phyloP scores from a whole-genome alignment of 64 coral and sea anemone genomes.

The Montipora sp. region DNA sequence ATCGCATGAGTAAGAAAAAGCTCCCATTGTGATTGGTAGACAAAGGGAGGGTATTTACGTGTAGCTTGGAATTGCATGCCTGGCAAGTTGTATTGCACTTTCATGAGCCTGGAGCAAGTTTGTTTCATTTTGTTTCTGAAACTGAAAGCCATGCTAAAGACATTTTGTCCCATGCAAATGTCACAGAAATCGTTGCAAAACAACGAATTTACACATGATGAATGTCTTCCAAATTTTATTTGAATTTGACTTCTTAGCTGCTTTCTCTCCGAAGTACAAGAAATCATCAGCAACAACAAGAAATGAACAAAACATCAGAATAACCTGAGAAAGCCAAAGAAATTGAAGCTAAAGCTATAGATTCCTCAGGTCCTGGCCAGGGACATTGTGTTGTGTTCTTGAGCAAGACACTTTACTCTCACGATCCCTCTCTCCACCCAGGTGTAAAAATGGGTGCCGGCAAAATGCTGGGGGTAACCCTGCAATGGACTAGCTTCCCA shows the following conservation, averaged over 20 bases:
- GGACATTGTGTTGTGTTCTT: too few species aligned
- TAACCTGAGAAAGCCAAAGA: too few species aligned
- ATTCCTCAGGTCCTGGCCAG: too few species aligned
- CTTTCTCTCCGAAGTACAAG: neutral
- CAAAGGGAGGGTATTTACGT: neutral
- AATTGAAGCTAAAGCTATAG: too few species aligned
- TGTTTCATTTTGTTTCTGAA: constrained; percentile 1
- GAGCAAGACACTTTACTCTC: too few species aligned
- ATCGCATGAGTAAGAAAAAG: neutral
- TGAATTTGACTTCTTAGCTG: neutral
- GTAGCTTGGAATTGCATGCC: neutral
- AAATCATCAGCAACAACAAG: neutral
- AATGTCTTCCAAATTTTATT: neutral
- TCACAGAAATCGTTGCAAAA: neutral
- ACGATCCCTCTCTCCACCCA: too few species aligned
- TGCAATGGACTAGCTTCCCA: too few species aligned
- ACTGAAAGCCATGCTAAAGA: neutral
- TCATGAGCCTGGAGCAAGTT: neutral
- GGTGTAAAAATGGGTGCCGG: too few species aligned
- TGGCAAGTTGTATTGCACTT: neutral
- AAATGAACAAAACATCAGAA: too few species aligned
- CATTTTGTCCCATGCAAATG: neutral
- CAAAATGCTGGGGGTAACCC: too few species aligned
- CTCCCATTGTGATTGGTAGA: neutral
- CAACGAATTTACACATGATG: neutral